phyloP scores from a whole-genome alignment of 2,888 invertebrate species.

The Plagodis dolabraria region DNA sequence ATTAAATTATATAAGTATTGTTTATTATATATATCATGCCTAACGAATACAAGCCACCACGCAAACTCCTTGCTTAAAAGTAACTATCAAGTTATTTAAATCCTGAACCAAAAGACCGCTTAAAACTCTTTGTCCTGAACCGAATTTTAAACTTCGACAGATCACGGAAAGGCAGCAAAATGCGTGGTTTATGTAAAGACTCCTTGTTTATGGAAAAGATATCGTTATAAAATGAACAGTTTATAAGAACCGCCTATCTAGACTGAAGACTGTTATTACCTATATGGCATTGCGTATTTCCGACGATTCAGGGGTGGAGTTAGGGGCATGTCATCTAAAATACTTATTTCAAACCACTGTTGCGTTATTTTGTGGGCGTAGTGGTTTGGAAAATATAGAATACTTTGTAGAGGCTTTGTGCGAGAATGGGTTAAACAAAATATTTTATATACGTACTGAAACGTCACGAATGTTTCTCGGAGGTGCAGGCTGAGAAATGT shows the following conservation, averaged over 20 bases:
- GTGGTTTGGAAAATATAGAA: too few relatives aligned
- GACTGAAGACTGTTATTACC: constrained; percentile 49
- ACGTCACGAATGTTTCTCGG: too few relatives aligned
- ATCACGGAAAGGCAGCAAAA: constrained; percentile 29
- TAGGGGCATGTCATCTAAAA: constrained; percentile 7
- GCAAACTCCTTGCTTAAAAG: constrained; percentile 13
- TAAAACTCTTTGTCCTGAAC: too few relatives aligned
- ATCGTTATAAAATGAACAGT: constrained; percentile 51
- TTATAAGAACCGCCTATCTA: constrained; percentile 47
- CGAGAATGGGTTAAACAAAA: too few relatives aligned
- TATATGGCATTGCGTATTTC: constrained; percentile 59
- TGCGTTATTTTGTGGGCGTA: too few relatives aligned
- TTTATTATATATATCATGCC: too few relatives aligned
- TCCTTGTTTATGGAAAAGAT: constrained; percentile 42
- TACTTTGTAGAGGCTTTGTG: too few relatives aligned
- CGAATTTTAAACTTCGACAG: constrained; percentile 13
- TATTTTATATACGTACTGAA: too few relatives aligned
- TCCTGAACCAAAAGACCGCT: constrained; percentile 3
- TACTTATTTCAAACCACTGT: not conserved
- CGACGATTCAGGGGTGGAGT: constrained; percentile 43
- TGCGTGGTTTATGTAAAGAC: constrained; percentile 43
- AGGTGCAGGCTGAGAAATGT: too few relatives aligned
- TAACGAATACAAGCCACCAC: not conserved
- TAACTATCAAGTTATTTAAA: constrained; percentile 19
- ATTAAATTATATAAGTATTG: too few relatives aligned